Conservation (phyloP, 1,140 invertebrate species). For the Ctenoplectra terminalis region DNA sequence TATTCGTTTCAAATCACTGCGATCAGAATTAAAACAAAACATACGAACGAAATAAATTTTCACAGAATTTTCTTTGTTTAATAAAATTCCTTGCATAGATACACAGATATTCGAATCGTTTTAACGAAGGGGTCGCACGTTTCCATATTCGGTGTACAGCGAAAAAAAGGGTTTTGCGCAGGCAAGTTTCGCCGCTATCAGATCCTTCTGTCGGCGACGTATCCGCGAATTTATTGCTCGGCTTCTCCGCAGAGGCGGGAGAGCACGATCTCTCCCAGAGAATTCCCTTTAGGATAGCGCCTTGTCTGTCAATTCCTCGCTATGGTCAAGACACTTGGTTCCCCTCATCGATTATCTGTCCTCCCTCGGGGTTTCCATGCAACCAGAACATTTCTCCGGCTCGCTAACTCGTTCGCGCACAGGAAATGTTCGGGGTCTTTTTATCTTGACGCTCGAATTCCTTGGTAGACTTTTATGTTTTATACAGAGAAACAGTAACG, state of each 20-base stretch:
- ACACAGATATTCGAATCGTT: constrained; percentile 26
- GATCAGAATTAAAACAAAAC: too few relatives aligned
- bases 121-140: constrained; percentile 51
- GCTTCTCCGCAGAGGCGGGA: constrained; percentile 38
- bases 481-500: not conserved
- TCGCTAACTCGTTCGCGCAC: not conserved
- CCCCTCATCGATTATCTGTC: constrained; percentile 54
- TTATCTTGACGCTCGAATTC: not conserved
- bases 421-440: constrained; percentile 1
- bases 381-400: constrained; percentile 15
- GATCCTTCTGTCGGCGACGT: constrained; percentile 51
- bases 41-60: not conserved
- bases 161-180: constrained; percentile 54
- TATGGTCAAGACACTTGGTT: constrained; percentile 51
- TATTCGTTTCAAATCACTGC: too few relatives aligned
- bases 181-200: constrained; percentile 69
- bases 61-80: not conserved
- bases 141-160: constrained; percentile 63
- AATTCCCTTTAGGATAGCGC: constrained; percentile 59
- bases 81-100: not conserved
- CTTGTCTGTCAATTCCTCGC: constrained; percentile 62
- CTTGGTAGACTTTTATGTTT: not conserved
- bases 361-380: constrained; percentile 29
- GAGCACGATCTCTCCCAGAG: constrained; percentile 52
- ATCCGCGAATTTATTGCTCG: constrained; percentile 71